Base-by-base conservation (phyloP, 2,113 vertebrate genomes). In the Gobio gobio region DNA sequence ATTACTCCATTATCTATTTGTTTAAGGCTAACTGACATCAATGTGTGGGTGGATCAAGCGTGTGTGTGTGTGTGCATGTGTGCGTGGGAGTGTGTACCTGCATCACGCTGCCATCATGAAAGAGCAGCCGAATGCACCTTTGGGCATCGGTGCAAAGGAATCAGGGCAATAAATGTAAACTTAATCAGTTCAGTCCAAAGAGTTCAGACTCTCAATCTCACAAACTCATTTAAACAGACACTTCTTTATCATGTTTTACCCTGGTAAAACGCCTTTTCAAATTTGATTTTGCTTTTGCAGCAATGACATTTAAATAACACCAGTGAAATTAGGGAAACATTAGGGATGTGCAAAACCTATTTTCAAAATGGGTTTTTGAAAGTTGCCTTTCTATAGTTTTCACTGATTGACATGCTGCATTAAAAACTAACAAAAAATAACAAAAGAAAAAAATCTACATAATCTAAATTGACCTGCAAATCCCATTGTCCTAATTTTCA, bases 121-220 rank as follows among this genome's bases (percentile, higher is more conserved):
- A 87, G 78, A 10, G 75, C 36, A 61, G 78, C 84, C 70, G 77
- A 89, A 78, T 16, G 54, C 61, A 83, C 61, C 79, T 83, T 87
- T 74, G 81, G 85, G 80, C 85, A 83, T 59, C n/a, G 68, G 51
- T 83, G 80, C 89, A 91, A 88, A 88, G 82, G 45, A 87, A 87
- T 84, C 20, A 61, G 76, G 18, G 88, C 87, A 86, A 87, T 87
- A 90, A 85, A 88, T 56, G 70, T 87, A 26, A 86, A 88, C 82
- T 76, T 92, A 90, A 92, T 92, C 91, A 91, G 90, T 73, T 83
- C 85, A 77, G 92, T 91, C 90, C 90, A 92, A 80, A 93, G 84
- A 83, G 89, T 90, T 88, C 78, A 81, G 22, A 61, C 33, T 33
- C 74, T 29, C 54, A 43, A 59, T 43, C 56, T 78, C 40, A 29